Percentiles rank a stretch among this genome's conserved stretches.
Conservation (phyloP, 2,113 vertebrate species). For the Piliocolobus tephrosceles region DNA sequence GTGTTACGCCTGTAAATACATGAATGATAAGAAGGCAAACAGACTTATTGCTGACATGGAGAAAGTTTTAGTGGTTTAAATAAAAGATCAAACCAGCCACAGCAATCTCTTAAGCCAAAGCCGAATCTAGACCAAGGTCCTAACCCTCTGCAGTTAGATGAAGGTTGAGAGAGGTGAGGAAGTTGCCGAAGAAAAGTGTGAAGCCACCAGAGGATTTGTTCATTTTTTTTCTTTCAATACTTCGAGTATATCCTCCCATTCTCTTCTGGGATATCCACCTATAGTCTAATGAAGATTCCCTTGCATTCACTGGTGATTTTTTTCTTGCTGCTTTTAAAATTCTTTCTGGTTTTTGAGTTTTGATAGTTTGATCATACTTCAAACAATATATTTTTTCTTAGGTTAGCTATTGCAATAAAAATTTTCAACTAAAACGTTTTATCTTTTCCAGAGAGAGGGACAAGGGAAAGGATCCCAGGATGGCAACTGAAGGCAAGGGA, state of each 20-base stretch:
- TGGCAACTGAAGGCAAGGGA: not conserved
- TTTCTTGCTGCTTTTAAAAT: not conserved
- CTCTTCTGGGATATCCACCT: not conserved
- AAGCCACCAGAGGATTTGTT: not conserved
- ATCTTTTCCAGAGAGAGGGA: not conserved
- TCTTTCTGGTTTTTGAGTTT: not conserved
- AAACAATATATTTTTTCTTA: not conserved
- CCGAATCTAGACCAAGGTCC: too few relatives aligned
- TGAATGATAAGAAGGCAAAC: too few relatives aligned
- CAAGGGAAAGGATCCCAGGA: not conserved
- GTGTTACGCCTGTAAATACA: too few relatives aligned
- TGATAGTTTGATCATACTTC: not conserved
- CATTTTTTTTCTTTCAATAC: not conserved
- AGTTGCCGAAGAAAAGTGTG: too few relatives aligned
- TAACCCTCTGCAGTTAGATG: too few relatives aligned
- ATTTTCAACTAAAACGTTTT: not conserved
- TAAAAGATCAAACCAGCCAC: too few relatives aligned
- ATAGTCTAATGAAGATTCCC: not conserved
- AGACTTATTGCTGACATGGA: too few relatives aligned
- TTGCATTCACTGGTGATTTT: not conserved
- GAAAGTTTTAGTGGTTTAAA: too few relatives aligned
- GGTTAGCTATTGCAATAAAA: not conserved
- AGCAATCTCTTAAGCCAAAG: too few relatives aligned
- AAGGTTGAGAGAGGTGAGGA: too few relatives aligned
- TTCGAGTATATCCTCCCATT: not conserved